Base-by-base conservation (phyloP, 2,888 invertebrate genomes). In the Silvanus unidentatus region DNA sequence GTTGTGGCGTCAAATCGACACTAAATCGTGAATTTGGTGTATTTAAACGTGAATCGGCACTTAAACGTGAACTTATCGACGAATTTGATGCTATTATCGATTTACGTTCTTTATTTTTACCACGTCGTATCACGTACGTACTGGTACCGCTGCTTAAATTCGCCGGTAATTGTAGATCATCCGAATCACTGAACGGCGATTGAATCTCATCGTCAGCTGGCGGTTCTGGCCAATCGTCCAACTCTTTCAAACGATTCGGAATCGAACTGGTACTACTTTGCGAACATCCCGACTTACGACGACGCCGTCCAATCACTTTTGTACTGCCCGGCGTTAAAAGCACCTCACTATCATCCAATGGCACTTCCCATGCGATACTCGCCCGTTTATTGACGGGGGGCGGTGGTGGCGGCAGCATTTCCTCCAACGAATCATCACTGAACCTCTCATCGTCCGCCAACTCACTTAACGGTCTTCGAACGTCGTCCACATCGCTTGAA, bases 341-440 rank as follows among this genome's bases (percentile, higher is more conserved):
- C 45, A 82, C 80, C 66, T 83, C 82, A 66, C 80, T 81, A 66
- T 76, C 76, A 66, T 78, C 78, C 59, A 90, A 77, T 50, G 88
- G 84, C 52, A 90, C 88, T 76, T 90, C 88, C 89, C 90, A 89
- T 51, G 89, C 88, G 57, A 89, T 88, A 66, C 88, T 88, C 65
- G 84, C 83, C 60, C 87, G 79, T 74, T 88, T 88, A 65, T 80
- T 81, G 58, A 79, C 47, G 27, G 66, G 58, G 42, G 73, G 69
- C 36, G 75, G 72, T 11, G 78, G 83, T 36, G 83, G 84, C 32
- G 83, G 85, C 55, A 84, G 75, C 60, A 81, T 76, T 64, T 86
- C 88, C 70, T 90, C 89, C 52, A 88, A 71, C 12, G 89, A 90
- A 71, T 90, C 89, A 68, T 90, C 89, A 15, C 88, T 89, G 70